Evolutionary conservation across 2,797 vertebrate genomes (phyloP).

Genomic region (Hydrophis major): DNA sequence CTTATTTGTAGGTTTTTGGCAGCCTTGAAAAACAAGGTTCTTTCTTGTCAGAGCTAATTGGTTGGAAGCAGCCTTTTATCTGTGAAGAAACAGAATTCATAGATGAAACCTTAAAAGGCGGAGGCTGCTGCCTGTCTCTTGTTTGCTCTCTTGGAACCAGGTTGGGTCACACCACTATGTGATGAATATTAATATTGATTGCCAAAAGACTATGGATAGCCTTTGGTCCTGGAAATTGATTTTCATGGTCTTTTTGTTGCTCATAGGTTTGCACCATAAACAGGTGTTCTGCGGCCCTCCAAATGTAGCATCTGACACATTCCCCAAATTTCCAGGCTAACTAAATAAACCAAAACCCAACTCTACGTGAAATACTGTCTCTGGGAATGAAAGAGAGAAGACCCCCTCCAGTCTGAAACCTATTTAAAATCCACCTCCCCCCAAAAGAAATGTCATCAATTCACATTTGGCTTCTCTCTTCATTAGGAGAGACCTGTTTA

Average conservation of each 20-base stretch:
- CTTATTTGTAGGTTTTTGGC: no score
- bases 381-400: neutral
- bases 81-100: no score
- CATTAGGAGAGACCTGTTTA: neutral
- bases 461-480: neutral
- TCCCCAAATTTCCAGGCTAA: neutral
- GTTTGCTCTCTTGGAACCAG: no score
- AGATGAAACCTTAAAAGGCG: no score
- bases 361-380: neutral
- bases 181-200: neutral
- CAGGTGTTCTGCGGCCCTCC: neutral
- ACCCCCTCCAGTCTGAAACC: neutral
- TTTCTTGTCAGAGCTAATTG: no score
- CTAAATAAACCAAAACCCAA: neutral
- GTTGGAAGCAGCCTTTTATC: no score
- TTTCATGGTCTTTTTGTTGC: neutral
- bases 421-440: neutral
- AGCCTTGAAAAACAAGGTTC: no score
- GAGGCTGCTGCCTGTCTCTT: no score
- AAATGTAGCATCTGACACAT: neutral
- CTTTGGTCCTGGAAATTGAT: neutral
- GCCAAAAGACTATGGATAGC: neutral
- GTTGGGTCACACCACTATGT: no score
- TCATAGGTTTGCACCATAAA: neutral
- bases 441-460: neutral